These are phyloP conservation scores for Anguilla marmorata DNA, from an alignment of 2,797 vertebrate species.

Conservation along the genomic window DNA sequence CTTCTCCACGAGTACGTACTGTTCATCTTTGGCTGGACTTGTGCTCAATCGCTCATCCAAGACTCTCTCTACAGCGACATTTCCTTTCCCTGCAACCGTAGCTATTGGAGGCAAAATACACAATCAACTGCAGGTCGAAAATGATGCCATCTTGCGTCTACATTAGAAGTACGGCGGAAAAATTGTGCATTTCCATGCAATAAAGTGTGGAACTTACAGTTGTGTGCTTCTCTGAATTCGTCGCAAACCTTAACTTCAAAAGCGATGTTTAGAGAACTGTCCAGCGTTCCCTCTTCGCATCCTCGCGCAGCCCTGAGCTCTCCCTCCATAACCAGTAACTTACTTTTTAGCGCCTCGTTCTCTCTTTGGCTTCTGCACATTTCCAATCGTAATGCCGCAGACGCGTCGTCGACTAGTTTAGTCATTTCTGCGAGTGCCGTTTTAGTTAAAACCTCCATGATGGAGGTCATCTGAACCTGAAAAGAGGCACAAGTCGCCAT, in stretches of 20 bases:
- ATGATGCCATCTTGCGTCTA: too few species aligned
- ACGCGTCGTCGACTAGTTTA: neutral
- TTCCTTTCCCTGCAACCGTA: too few species aligned
- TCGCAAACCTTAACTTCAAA: slow-evolving; percentile 3
- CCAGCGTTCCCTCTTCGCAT: neutral
- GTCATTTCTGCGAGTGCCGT: neutral
- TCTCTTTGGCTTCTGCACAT: neutral
- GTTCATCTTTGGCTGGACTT: too few species aligned
- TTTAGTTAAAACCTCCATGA: neutral
- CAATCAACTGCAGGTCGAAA: too few species aligned
- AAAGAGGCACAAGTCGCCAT: neutral
- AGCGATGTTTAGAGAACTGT: neutral
- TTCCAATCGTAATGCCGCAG: neutral
- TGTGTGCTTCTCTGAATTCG: neutral
- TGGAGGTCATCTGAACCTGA: neutral
- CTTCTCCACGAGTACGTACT: too few species aligned
- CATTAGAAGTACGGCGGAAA: too few species aligned
- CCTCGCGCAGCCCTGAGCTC: neutral
- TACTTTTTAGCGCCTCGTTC: neutral
- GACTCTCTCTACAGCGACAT: too few species aligned
- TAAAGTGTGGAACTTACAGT: neutral
- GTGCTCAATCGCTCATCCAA: too few species aligned
- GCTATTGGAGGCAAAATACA: too few species aligned
- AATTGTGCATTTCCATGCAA: too few species aligned
- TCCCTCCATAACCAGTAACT: neutral